Evolutionary conservation across 1,140 invertebrate genomes (phyloP), one percentile per base, ranked within the genome.

Genomic region (Zaprionus africanus): DNA sequence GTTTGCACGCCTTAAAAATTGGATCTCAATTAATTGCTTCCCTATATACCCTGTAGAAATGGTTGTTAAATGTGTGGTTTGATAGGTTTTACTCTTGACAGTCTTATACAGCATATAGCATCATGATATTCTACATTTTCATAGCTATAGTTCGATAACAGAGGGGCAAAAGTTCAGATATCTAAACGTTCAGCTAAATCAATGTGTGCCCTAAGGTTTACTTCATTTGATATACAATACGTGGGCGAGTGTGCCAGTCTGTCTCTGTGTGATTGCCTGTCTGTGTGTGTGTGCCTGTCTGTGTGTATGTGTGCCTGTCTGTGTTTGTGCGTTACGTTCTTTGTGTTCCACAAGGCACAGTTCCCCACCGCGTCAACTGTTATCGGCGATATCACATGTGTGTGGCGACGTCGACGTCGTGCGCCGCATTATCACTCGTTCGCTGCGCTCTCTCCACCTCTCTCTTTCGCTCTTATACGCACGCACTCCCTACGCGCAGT

Each of bases 311-410:
- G 4, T 57, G 15, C 12, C 11, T 53, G 24, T 26, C 6, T 65
- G 24, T 24, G 22, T 31, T n/a, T 64, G 31, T 60, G 59, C 22
- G 19, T 56, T 67, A 43, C 57, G 53, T 68, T 67, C 26, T 67
- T 51, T 34, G 70, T 31, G 34, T 26, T 28, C 51, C 28, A 54
- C 46, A 67, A 60, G 46, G 57, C 11, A 22, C 65, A 34, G 34
- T 74, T 76, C 53, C 31, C 73, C 83, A 77, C 80, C 77, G 82
- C 77, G 82, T 79, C 65, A 73, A 75, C 83, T 81, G 73, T 88
- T 87, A 87, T 87, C 85, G 84, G 58, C 64, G 74, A 80, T 87
- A 84, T 87, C 81, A 88, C 66, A 87, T 74, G 66, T 75, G 68
- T 70, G 76, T 53, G 54, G 46, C 34, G 67, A 59, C 49, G 46